Evolutionary conservation across 37 sponge, comb jelly and placozoan species (phyloP), one percentile per base, ranked within the genome.

Genomic region (Axinella damicornis): DNA sequence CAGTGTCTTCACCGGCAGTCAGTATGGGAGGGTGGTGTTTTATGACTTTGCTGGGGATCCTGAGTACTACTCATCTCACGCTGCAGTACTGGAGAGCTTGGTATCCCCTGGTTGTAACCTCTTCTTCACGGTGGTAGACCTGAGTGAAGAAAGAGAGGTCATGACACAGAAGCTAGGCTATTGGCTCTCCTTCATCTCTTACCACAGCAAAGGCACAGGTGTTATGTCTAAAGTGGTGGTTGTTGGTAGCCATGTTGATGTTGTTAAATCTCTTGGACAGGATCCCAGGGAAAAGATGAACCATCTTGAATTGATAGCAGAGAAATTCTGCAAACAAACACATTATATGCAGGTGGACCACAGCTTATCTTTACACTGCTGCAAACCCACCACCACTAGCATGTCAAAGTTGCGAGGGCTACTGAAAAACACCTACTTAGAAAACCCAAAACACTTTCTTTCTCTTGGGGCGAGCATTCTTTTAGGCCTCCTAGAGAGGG

Each of bases 11-110:
- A 13, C 41, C 0, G 63, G 75, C 35, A 63, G 20, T 38, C 31
- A 80, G 25, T 65, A 60, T 80, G 87, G 79, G 16, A 60, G 56
- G 30, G 36, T 80, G 31, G 21, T 87, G 55, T 79, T 80, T 53
- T 78, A 58, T 78, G 87, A 87, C 61, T 87, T 87, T 80, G 87
- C 87, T 65, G 87, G 87, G 20, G 71, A 87, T 21, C 69, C 33
- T 14, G 81, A 87, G 30, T 87, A 74, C 57, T 73, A 87, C 65
- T 71, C 58, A 28, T 65, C 74, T 5, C 87, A 87, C 27, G 35
- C 73, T 32, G 81, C 68, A 12, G 33, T 87, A 25, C 62, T 87
- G 24, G 81, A 87, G 41, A 22, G 34, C 20, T 37, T n/a, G 18
- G 64, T 68, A 27, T 21, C 53, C 38, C 32, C 52, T 33, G 65